A percentile compares a stretch with the other conserved stretches of the same genome.
Evolutionary conservation across 23 tunicate species (phyloP).

Genomic region (Halocynthia aurantium): DNA sequence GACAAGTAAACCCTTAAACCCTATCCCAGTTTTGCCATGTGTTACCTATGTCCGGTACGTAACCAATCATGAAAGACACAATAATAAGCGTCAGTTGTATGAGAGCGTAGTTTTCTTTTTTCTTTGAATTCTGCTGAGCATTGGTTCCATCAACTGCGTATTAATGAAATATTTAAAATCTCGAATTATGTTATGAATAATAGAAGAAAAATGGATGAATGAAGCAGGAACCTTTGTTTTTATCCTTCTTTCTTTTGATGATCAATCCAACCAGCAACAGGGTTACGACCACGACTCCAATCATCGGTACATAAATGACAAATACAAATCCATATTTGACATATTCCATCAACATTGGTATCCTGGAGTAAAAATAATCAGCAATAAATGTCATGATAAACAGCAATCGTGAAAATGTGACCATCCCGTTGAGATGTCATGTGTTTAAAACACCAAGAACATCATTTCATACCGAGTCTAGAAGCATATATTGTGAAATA

Average conservation of each 20-base stretch:
- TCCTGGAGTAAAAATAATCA: neutral
- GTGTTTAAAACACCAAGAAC: neutral
- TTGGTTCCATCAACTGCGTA: neutral
- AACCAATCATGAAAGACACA: conserved; percentile 12
- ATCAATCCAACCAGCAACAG: neutral
- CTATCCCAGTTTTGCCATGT: neutral
- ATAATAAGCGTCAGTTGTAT: conserved; percentile 8
- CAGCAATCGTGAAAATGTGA: too few relatives aligned
- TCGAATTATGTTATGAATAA: too few relatives aligned
- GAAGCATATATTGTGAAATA: neutral
- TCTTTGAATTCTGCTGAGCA: conserved; percentile 4
- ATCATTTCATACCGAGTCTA: neutral
- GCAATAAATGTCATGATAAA: too few relatives aligned
- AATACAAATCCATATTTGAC: conserved; percentile 7
- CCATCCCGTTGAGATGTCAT: neutral
- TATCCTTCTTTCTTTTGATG: neutral
- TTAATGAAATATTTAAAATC: neutral
- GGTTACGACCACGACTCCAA: conserved; percentile 9
- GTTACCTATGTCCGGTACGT: conserved; percentile 12
- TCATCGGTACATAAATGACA: conserved; percentile 8
- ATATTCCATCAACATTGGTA: neutral
- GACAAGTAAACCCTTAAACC: neutral
- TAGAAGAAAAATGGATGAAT: too few relatives aligned
- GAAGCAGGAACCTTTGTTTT: neutral
- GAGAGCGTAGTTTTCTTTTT: conserved; percentile 15